Base-by-base conservation (phyloP, 2,888 invertebrate species). In the Drosophila recens region DNA sequence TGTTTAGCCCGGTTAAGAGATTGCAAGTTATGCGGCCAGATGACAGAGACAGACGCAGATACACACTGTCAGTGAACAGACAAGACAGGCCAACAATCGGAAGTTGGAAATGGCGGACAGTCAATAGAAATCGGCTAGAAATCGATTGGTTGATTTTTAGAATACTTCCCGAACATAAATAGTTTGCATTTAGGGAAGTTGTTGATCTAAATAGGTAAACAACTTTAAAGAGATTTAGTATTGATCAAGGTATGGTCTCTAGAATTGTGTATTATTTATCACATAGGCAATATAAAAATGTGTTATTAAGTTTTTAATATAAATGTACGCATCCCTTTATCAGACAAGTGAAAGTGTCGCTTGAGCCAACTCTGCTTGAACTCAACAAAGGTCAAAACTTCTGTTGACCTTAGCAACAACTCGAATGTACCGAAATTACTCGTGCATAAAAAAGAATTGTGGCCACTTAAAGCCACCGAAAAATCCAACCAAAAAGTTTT, bases 341-440 rank as follows among this genome's bases (percentile, higher is more conserved):
- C 27, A 27, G 5, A 6, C 5, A 27, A 27, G 6, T 27, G 5
- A 27, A 27, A 27, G 27, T 27, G 27, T 27, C 27, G 23, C 23
- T 27, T 27, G 5, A 27, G 36, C 13, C n/a, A 23, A 9, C n/a
- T 20, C 13, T 9, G 34, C 42, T 11, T 65, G 34, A 58, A 42
- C 68, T 53, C 33, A 17, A 40, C 11, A 34, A 23, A 11, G 78
- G 73, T 77, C 78, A 72, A 33, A 36, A 38, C 65, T 38, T 15
- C 61, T 43, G 42, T 61, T 78, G 76, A 77, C 73, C 82, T 76
- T 54, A 46, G 46, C 49, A 53, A 58, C 54, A 69, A 69, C 76
- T 76, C 67, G 33, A 67, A 74, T 82, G 68, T 80, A 79, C 71
- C 81, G 67, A 74, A 87, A 66, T 84, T 75, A 75, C 82, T 78